Evolutionary conservation across 2,113 vertebrate genomes (phyloP).

Genomic region (Phyllostomus hastatus): DNA sequence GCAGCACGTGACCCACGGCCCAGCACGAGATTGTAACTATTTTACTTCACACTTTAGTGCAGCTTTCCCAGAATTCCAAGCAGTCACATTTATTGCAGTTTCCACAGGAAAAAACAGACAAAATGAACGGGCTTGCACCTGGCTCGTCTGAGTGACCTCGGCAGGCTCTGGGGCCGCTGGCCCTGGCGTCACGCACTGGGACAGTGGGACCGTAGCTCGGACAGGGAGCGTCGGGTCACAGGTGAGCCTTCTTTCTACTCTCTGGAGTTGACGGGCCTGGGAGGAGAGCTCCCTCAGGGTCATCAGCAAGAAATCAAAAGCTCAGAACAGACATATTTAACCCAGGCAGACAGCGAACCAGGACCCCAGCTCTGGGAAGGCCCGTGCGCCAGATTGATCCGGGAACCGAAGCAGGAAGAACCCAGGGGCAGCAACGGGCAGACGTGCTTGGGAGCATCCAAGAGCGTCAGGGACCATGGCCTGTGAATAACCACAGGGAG

Average conservation of each 20-base stretch:
- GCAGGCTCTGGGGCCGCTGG: neutral
- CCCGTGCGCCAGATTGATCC: neutral
- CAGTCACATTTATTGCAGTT: neutral
- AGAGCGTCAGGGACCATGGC: neutral
- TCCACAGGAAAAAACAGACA: neutral
- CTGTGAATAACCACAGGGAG: too few species aligned
- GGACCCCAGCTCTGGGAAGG: too few species aligned
- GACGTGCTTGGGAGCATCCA: neutral
- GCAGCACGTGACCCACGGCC: neutral
- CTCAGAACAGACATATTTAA: neutral
- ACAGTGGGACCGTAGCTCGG: neutral
- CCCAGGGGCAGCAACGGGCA: accelerated
- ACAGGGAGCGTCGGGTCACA: neutral
- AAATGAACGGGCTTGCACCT: neutral
- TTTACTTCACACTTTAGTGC: neutral
- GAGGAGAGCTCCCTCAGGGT: neutral
- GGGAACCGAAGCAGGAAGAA: neutral
- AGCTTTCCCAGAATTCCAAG: neutral
- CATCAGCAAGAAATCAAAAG: neutral
- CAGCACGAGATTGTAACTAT: neutral
- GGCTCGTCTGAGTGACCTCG: neutral
- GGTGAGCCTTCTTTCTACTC: neutral
- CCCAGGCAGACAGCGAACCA: neutral
- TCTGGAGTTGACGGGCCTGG: too few species aligned
- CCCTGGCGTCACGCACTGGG: accelerated